Percentiles rank a stretch among this genome's conserved stretches.
Conservation (phyloP, 2,888 invertebrate species). For the Entomobrya proxima region DNA sequence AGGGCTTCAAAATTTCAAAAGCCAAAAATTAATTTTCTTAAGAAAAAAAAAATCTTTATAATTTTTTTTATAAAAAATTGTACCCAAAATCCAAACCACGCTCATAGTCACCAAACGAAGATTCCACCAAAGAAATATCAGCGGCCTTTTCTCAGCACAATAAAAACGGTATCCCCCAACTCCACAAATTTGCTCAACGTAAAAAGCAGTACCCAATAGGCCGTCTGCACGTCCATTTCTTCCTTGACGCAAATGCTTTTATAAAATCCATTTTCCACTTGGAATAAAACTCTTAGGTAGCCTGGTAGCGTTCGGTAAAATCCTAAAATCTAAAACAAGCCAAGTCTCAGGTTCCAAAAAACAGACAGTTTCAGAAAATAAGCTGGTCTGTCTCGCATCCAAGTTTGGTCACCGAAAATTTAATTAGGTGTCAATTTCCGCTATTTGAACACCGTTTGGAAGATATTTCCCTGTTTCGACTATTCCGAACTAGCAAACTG, state of each 20-base stretch:
- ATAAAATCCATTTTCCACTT: too few relatives aligned
- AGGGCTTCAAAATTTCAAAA: neutral
- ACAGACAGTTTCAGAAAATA: neutral
- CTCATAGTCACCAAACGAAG: neutral
- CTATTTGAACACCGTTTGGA: too few relatives aligned
- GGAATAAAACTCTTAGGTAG: neutral
- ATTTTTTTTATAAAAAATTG: neutral
- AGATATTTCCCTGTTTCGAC: too few relatives aligned
- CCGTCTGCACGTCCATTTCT: neutral
- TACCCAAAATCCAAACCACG: neutral
- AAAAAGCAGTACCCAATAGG: neutral
- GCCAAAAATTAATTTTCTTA: neutral
- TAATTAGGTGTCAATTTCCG: too few relatives aligned
- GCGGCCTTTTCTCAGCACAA: neutral
- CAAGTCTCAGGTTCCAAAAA: neutral
- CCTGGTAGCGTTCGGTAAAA: neutral
- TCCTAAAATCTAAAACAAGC: neutral
- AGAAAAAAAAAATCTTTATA: neutral
- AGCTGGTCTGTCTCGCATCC: neutral
- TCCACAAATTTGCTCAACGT: neutral
- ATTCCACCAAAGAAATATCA: neutral
- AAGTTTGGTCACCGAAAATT: neutral
- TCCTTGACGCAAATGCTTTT: neutral
- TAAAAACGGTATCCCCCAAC: neutral
- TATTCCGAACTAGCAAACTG: too few relatives aligned